Percentiles rank a stretch among this genome's conserved stretches.
These are phyloP conservation scores for Ranitomeya variabilis DNA, from an alignment of 2,113 vertebrate genomes.

Conservation along the genomic window DNA sequence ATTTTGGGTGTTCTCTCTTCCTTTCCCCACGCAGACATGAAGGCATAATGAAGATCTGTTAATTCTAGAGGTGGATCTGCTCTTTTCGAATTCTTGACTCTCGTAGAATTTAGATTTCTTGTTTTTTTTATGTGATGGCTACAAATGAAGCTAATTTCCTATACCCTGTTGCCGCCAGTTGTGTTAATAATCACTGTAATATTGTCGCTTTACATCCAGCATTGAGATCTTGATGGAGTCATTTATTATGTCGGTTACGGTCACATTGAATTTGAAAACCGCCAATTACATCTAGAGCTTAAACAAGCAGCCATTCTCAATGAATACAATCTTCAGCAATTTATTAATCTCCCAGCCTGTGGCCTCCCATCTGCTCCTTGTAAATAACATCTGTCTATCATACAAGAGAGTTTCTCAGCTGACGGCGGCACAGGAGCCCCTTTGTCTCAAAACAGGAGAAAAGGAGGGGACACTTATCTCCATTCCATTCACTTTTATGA, in stretches of 20 bases:
- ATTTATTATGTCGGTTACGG: conserved; percentile 24
- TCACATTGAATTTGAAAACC: conserved; percentile 29
- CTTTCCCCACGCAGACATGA: background rate
- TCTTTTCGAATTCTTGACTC: background rate
- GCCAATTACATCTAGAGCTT: conserved; percentile 32
- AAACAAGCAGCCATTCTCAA: conserved; percentile 41
- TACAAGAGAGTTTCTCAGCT: conserved; percentile 25
- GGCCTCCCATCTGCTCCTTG: conserved; percentile 63
- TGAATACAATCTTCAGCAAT: conserved; percentile 56
- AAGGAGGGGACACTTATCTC: background rate
- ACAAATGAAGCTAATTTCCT: background rate
- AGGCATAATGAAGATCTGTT: background rate
- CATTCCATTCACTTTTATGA: background rate
- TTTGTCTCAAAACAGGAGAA: background rate
- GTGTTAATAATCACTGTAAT: conserved; percentile 6
- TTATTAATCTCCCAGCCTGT: conserved; percentile 59
- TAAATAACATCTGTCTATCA: conserved; percentile 65
- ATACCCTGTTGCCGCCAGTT: background rate
- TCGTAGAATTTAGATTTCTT: background rate
- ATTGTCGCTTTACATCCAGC: conserved; percentile 8
- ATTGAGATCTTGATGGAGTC: background rate
- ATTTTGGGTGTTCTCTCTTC: background rate
- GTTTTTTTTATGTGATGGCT: background rate
- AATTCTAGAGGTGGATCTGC: background rate
- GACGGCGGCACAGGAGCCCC: background rate